phyloP scores from a whole-genome alignment of 2,888 invertebrate species.

The Polia nebulosa region DNA sequence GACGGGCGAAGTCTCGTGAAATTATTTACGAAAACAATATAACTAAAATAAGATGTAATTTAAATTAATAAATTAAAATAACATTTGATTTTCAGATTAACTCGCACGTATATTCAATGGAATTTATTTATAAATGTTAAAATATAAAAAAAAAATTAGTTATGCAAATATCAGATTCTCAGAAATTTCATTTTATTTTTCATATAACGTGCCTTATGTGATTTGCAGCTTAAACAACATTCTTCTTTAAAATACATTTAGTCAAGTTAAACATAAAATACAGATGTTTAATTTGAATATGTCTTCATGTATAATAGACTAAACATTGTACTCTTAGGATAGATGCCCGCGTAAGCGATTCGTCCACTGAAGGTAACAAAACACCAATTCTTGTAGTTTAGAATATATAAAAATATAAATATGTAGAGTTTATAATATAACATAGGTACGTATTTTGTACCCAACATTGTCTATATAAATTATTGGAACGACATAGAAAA shows the following conservation, averaged over 20 bases:
- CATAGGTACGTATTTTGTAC: constrained; percentile 50
- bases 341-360: constrained; percentile 84
- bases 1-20: constrained; percentile 62
- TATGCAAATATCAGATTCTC: constrained; percentile 38
- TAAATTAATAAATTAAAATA: constrained; percentile 22
- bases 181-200: constrained; percentile 30
- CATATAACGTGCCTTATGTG: constrained; percentile 67
- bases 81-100: constrained; percentile 26
- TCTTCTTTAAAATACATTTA: constrained; percentile 33
- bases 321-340: constrained; percentile 59
- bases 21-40: constrained; percentile 39
- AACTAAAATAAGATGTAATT: constrained; percentile 26
- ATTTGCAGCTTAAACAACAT: constrained; percentile 59
- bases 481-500: neutral
- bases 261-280: constrained; percentile 41
- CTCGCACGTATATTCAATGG: constrained; percentile 13
- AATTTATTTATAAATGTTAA: too few relatives aligned
- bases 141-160: neutral
- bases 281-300: constrained; percentile 37
- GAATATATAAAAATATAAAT: constrained; percentile 41
- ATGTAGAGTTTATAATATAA: constrained; percentile 58
- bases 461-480: constrained; percentile 12
- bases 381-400: constrained; percentile 87
- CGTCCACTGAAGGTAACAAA: constrained; percentile 89
- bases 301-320: constrained; percentile 46